Evolutionary conservation across 2,888 invertebrate genomes (phyloP), one percentile per base, ranked within the genome.

Genomic region (Thereva nobilitata): DNA sequence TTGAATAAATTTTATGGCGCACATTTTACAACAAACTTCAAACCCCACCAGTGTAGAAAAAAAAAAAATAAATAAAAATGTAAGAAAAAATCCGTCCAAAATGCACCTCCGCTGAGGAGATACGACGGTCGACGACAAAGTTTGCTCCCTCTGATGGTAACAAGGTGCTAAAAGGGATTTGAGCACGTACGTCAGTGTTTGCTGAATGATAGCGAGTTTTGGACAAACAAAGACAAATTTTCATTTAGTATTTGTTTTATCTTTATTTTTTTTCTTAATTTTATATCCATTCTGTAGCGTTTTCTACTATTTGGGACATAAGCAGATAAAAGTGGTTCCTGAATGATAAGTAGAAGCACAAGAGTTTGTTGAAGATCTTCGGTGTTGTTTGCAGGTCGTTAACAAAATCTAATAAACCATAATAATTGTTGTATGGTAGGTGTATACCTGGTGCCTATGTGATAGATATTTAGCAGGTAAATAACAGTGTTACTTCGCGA

Each of bases 91-190:
- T 6, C 42, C 10, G 59, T 49, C 23, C 47, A 40, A 61, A 61
- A 47, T 44, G 47, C 57, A 57, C 4, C 57, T 35, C 57, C 35
- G 9, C 10, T 1, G 38, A 54, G 49, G 44, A 44, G 59, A 59
- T 50, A 61, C 50, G 61, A 23, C 23, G 23, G 23, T 23, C 23
- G 23, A 23, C 23, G 23, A 50, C 50, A 61, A 61, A 61, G 61
- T 61, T 61, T 61, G 61, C 47, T 59, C 37, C 23, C 50, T 49
- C 50, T 61, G 50, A 61, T 61, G 61, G 49, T 23, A 53, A 47
- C 59, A 66, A 66, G 53, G 66, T 66, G 66, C 66, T 57, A 59
- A 66, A 66, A 59, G 59, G 66, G 66, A 66, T 59, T 66, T 59
- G 53, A 40, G 66, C 66, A 66, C 66, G 66, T 66, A 59, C 66